Base-by-base conservation (phyloP, 1,140 invertebrate species). In the Pseudachorutes palmiensis region DNA sequence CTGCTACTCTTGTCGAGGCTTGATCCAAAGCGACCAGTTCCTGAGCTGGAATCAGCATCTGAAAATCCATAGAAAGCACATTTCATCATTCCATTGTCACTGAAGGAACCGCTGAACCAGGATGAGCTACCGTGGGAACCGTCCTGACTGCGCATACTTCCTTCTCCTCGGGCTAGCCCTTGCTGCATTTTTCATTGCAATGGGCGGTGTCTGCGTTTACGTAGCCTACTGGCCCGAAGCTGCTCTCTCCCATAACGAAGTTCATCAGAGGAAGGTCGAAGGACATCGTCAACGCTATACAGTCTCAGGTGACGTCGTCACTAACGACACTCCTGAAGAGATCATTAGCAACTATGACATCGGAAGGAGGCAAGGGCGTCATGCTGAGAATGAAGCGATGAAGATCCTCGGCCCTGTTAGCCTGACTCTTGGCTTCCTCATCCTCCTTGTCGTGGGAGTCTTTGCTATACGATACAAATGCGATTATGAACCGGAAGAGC, bases 61-160 rank as follows among this genome's bases (percentile, higher is more conserved):
- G 9, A 45, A 45, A 45, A 45, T 45, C n/a, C n/a, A n/a, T n/a
- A n/a, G n/a, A n/a, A n/a, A n/a, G n/a, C n/a, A n/a, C n/a, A n/a
- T n/a, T n/a, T n/a, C n/a, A n/a, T n/a, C n/a, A n/a, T n/a, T n/a
- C n/a, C n/a, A n/a, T n/a, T n/a, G n/a, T n/a, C n/a, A n/a, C n/a
- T n/a, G n/a, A n/a, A n/a, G n/a, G n/a, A n/a, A n/a, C n/a, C n/a
- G n/a, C n/a, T n/a, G n/a, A n/a, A n/a, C n/a, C n/a, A n/a, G n/a
- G 12, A 60, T 60, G 58, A 30, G 3, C 58, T 29, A 32, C 30
- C 30, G 26, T 24, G 58, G 58, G 31, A 60, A 60, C 24, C 58
- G 69, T 30, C 69, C 69, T 5, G 72, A 73, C 63, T 69, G 67
- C 59, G 72, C 72, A 12, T 71, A 71, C 29, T 73, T 67, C 49